A percentile compares a stretch with the other conserved stretches of the same genome.
These are phyloP conservation scores for Ylistrum balloti DNA, from an alignment of 1,140 invertebrate genomes.

Conservation along the genomic window DNA sequence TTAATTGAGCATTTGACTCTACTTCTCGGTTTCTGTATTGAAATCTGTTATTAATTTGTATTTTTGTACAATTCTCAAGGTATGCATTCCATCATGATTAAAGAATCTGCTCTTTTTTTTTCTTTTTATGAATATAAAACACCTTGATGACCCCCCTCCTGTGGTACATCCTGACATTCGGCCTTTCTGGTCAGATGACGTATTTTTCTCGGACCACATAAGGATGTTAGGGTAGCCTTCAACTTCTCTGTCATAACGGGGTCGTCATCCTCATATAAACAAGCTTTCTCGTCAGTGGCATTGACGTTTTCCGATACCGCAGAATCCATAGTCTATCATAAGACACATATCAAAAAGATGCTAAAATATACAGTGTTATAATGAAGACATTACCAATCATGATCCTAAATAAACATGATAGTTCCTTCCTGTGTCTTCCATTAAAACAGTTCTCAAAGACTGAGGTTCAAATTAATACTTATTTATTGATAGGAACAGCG, in stretches of 20 bases:
- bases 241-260: neutral
- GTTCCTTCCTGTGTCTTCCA: too few relatives aligned
- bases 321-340: neutral
- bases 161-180: neutral
- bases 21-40: too few relatives aligned
- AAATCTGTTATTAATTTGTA: too few relatives aligned
- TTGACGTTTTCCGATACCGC: neutral
- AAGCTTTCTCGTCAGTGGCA: neutral
- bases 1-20: too few relatives aligned
- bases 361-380: neutral
- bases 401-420: too few relatives aligned
- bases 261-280: neutral
- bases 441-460: too few relatives aligned
- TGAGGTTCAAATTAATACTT: too few relatives aligned
- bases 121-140: too few relatives aligned
- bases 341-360: neutral
- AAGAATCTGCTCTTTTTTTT: too few relatives aligned
- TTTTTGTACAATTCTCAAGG: too few relatives aligned
- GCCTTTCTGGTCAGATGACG: neutral
- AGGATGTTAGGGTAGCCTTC: neutral
- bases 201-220: neutral
- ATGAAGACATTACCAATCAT: neutral
- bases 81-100: too few relatives aligned
- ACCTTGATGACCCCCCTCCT: conserved; percentile 7
- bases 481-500: neutral